Evolutionary conservation across 1,140 invertebrate species (phyloP).

Genomic region (Danaus melanippus): DNA sequence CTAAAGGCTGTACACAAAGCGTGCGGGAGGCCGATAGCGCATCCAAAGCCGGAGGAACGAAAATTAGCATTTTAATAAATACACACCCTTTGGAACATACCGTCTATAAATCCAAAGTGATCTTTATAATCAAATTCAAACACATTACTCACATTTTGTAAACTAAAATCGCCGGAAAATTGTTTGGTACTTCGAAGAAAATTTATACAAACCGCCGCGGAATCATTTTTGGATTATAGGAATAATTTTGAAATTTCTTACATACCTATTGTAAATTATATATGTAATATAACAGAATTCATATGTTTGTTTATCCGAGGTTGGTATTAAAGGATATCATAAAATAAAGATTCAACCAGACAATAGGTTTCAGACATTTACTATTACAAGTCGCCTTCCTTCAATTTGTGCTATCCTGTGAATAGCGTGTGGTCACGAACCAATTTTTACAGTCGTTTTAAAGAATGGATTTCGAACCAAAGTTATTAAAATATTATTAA

Average conservation of each 20-base stretch:
- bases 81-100: slow-evolving; percentile 67
- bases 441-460: too few species aligned
- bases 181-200: slow-evolving; percentile 21
- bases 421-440: slow-evolving; percentile 13
- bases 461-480: too few species aligned
- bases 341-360: too few species aligned
- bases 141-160: slow-evolving; percentile 63
- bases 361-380: too few species aligned
- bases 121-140: slow-evolving; percentile 72
- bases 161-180: slow-evolving; percentile 38
- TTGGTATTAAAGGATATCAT: too few species aligned
- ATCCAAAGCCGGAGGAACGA: slow-evolving; percentile 59
- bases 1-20: slow-evolving; percentile 64
- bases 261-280: too few species aligned
- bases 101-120: slow-evolving; percentile 62
- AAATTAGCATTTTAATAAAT: slow-evolving; percentile 73
- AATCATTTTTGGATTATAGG: background rate
- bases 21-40: slow-evolving; percentile 61
- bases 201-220: slow-evolving; percentile 15
- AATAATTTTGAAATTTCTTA: too few species aligned
- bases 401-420: too few species aligned
- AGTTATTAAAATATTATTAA: too few species aligned
- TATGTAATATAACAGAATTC: too few species aligned
- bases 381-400: too few species aligned
- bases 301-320: too few species aligned